Evolutionary conservation across 1,140 invertebrate species (phyloP).

Genomic region (Lamellibrachia luymesi): DNA sequence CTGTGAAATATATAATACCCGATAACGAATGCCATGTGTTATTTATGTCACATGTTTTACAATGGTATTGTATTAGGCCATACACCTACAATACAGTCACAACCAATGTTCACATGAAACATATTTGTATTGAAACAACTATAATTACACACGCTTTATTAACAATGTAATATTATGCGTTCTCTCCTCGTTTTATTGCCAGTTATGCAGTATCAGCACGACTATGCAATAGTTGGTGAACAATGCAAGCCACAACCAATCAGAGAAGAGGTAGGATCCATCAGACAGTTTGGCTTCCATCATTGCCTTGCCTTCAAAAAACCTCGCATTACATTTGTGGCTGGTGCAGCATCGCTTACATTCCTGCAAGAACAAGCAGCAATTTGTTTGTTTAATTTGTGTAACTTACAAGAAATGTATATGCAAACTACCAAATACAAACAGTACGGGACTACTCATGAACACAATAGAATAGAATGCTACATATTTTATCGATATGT

Average conservation of each 20-base stretch:
- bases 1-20: too few relatives aligned
- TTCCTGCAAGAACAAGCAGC: neutral
- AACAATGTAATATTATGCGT: neutral
- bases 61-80: too few relatives aligned
- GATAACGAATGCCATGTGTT: too few relatives aligned
- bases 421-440: neutral
- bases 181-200: neutral
- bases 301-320: neutral
- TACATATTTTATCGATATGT: too few relatives aligned
- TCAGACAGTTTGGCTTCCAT: neutral
- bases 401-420: neutral
- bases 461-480: too few relatives aligned
- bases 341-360: neutral
- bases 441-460: neutral
- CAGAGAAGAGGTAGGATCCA: neutral
- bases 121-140: too few relatives aligned
- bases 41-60: too few relatives aligned
- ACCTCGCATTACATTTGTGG: neutral
- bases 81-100: too few relatives aligned
- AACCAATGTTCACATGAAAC: too few relatives aligned
- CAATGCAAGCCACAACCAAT: neutral
- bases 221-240: neutral
- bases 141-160: too few relatives aligned
- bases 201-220: neutral
- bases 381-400: neutral